Percentiles rank a stretch among this genome's conserved stretches.
Conservation (phyloP, 2,113 vertebrate genomes). For the Anguilla rostrata region DNA sequence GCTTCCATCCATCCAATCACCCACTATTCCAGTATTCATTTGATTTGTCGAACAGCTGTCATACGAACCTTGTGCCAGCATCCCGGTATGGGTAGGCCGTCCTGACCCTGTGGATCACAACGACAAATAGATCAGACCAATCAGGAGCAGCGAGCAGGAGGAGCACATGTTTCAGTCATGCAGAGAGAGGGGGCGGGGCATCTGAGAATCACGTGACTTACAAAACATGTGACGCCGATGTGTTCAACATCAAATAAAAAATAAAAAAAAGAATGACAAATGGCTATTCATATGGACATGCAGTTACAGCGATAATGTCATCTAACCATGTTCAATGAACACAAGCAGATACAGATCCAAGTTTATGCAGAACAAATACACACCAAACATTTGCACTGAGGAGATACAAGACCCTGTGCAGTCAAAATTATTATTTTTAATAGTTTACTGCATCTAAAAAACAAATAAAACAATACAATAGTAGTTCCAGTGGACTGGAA, state of each 20-base stretch:
- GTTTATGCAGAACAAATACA: not conserved
- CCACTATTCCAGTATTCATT: slow-evolving; percentile 4
- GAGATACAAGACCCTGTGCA: not conserved
- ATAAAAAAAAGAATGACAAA: not conserved
- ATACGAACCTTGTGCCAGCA: slow-evolving; percentile 92
- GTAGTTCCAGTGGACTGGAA: too few relatives aligned
- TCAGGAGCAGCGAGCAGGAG: not conserved
- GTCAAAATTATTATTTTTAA: too few relatives aligned
- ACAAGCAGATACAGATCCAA: not conserved
- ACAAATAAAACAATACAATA: too few relatives aligned
- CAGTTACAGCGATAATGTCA: not conserved
- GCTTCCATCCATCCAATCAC: not conserved
- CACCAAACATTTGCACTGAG: not conserved
- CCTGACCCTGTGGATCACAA: slow-evolving; percentile 78
- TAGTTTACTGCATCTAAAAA: too few relatives aligned
- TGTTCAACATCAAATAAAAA: not conserved
- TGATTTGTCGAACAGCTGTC: not conserved
- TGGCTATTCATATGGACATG: not conserved
- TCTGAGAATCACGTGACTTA: not conserved
- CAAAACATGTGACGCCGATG: not conserved
- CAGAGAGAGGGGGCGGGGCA: not conserved
- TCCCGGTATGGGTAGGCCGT: slow-evolving; percentile 90
- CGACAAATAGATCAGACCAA: slow-evolving; percentile 24
- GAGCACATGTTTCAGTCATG: not conserved
- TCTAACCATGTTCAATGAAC: not conserved